Evolutionary conservation across 37 sponge, comb jelly and placozoan genomes (phyloP).

Genomic region (Spongilla lacustris): DNA sequence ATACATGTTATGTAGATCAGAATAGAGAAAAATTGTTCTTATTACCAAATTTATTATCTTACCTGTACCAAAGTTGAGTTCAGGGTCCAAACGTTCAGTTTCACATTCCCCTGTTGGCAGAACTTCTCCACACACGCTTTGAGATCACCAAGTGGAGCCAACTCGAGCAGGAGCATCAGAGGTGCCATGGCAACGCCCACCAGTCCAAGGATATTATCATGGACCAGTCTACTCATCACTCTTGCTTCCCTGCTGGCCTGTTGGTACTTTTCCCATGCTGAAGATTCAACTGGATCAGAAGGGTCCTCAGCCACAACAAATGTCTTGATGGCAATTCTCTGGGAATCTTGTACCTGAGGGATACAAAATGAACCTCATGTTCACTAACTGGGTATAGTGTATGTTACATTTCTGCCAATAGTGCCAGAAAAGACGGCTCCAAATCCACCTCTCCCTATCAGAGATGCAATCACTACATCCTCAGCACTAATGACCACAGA

Average conservation of each 20-base stretch:
- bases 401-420: not conserved
- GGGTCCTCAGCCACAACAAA: constrained; percentile 4
- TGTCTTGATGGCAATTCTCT: constrained; percentile 54
- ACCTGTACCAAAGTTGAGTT: constrained; percentile 68
- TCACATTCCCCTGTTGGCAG: constrained; percentile 6
- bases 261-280: constrained; percentile 68
- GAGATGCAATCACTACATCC: constrained; percentile 14
- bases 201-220: constrained; percentile 68
- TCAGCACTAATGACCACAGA: constrained; percentile 14
- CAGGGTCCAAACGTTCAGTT: constrained; percentile 35
- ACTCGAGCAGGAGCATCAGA: constrained; percentile 67
- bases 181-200: constrained; percentile 75
- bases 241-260: constrained; percentile 70
- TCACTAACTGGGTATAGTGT: not conserved
- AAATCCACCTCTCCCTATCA: constrained; percentile 78
- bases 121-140: constrained; percentile 41
- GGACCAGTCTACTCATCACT: constrained; percentile 72
- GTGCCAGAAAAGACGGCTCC: constrained; percentile 60
- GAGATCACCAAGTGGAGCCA: constrained; percentile 80
- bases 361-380: not conserved
- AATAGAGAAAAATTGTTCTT: too few species aligned
- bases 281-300: constrained; percentile 1
- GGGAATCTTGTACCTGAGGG: not conserved
- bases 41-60: not conserved
- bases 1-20: too few species aligned